Conservation (phyloP, 2,888 invertebrate species). For the Rhamnusium bicolor region DNA sequence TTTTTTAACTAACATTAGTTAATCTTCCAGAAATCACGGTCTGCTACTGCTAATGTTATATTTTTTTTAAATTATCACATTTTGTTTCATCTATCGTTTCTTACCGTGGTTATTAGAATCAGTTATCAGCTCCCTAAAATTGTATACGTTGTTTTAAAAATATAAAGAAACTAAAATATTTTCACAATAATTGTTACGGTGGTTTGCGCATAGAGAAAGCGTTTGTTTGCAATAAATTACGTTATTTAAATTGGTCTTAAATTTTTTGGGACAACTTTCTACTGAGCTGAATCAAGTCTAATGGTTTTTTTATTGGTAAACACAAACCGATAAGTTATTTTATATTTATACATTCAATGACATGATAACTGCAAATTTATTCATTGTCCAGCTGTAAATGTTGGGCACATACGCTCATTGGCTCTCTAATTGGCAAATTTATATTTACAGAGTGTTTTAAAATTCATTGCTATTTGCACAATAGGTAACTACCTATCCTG, state of each 20-base stretch:
- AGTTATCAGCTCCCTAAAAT: too few relatives aligned
- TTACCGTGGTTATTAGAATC: too few relatives aligned
- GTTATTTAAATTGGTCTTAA: not conserved
- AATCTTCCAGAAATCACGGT: too few relatives aligned
- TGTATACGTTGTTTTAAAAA: not conserved
- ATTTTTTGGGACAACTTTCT: conserved; percentile 7
- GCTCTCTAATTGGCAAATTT: not conserved
- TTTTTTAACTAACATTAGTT: too few relatives aligned
- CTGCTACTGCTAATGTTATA: too few relatives aligned
- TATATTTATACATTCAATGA: not conserved
- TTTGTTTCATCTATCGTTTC: too few relatives aligned
- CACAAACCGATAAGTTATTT: not conserved
- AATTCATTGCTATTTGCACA: not conserved
- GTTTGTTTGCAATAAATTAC: not conserved
- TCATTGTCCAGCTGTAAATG: not conserved
- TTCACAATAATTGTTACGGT: not conserved
- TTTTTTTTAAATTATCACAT: too few relatives aligned
- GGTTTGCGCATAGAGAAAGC: conserved; percentile 7
- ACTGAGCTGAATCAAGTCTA: too few relatives aligned
- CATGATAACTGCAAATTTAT: not conserved
- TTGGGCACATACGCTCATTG: not conserved
- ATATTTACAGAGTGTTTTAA: not conserved
- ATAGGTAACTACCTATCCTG: too few relatives aligned
- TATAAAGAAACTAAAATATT: not conserved
- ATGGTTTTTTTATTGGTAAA: not conserved